Evolutionary conservation across 23 tunicate species (phyloP).

Genomic region (Styela clava): DNA sequence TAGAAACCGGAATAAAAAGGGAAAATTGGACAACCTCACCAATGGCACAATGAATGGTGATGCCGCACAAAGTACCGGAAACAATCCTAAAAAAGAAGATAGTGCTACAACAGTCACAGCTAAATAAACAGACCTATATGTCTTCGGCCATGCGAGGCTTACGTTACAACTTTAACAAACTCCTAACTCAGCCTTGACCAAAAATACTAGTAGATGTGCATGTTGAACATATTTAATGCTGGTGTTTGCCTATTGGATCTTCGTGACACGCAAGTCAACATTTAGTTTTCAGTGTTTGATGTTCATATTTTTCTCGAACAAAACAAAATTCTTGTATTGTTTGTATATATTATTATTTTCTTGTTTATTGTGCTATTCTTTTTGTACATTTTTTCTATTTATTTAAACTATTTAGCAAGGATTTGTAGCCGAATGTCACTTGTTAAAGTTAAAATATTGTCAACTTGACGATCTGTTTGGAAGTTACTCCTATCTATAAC

Average conservation of each 20-base stretch:
- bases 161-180: too few species aligned
- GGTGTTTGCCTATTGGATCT: too few species aligned
- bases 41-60: slow-evolving; percentile 8
- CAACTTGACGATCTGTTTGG: too few species aligned
- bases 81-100: neutral
- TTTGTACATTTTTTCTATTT: neutral
- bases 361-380: neutral
- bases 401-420: too few species aligned
- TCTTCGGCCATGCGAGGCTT: too few species aligned
- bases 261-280: too few species aligned
- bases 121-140: neutral
- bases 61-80: neutral
- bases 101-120: neutral
- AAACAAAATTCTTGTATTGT: neutral
- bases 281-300: neutral
- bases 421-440: too few species aligned
- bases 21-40: slow-evolving; percentile 3
- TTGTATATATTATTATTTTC: neutral
- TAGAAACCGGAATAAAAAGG: slow-evolving; percentile 17
- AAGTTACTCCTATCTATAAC: too few species aligned
- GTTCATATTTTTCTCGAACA: neutral
- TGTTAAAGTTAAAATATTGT: too few species aligned
- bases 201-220: too few species aligned
- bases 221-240: too few species aligned
- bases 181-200: neutral